phyloP scores from a whole-genome alignment of 2,113 vertebrate genomes.

The Ammodytes marinus region DNA sequence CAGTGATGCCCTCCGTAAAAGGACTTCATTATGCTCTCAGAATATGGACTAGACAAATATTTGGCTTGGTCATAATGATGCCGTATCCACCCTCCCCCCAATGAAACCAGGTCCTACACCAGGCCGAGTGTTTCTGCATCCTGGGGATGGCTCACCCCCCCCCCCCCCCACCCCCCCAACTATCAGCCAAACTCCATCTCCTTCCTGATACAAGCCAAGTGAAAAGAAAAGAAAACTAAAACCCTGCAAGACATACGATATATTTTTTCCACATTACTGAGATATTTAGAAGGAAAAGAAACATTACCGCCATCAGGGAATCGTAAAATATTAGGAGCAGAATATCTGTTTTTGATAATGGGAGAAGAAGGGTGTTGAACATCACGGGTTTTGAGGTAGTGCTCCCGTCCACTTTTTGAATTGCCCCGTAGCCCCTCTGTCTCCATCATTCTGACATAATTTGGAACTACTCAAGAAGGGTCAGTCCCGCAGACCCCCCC shows the following conservation, averaged over 20 bases:
- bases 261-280: neutral
- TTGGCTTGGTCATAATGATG: slow-evolving; percentile 85
- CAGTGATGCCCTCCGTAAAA: slow-evolving; percentile 81
- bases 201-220: slow-evolving; percentile 35
- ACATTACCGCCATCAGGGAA: neutral
- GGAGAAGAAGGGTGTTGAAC: neutral
- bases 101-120: slow-evolving; percentile 71
- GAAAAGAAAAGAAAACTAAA: slow-evolving; percentile 18
- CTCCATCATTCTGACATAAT: slow-evolving; percentile 51
- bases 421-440: neutral
- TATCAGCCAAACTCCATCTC: slow-evolving; percentile 28
- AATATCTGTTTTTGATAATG: neutral
- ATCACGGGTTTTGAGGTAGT: neutral
- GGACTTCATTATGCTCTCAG: slow-evolving; percentile 82
- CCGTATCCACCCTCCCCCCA: slow-evolving; percentile 72
- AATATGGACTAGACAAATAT: slow-evolving; percentile 84
- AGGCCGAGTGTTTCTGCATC: slow-evolving; percentile 76
- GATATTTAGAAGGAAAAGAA: neutral
- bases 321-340: neutral
- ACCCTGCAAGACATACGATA: slow-evolving; percentile 16
- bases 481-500: slow-evolving; percentile 39
- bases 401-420: neutral
- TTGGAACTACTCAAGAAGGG: slow-evolving; percentile 57
- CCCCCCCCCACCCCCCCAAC: slow-evolving; percentile 18
- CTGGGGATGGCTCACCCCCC: slow-evolving; percentile 33